These are phyloP conservation scores for Pimephales promelas DNA, from an alignment of 2,113 vertebrate genomes.

Conservation along the genomic window DNA sequence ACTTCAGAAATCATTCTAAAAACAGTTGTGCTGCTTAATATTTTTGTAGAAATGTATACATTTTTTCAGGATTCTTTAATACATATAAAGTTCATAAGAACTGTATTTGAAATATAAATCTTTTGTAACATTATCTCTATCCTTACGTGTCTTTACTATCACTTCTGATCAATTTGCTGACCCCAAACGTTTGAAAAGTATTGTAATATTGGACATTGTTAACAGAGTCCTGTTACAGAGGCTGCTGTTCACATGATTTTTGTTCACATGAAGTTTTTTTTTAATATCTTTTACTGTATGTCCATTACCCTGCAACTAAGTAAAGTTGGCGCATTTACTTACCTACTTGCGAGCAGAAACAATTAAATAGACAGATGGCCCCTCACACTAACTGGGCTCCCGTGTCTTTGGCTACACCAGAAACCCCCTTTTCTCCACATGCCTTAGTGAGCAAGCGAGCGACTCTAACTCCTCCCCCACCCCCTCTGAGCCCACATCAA, in stretches of 20 bases:
- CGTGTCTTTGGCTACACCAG: conserved; percentile 95
- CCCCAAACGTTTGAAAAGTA: not conserved
- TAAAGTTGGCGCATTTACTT: not conserved
- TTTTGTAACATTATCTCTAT: not conserved
- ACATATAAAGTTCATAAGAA: not conserved
- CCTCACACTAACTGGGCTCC: conserved; percentile 86
- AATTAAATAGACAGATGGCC: conserved; percentile 13
- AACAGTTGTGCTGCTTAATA: not conserved
- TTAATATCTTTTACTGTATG: not conserved
- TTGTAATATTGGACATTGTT: not conserved
- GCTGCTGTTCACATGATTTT: not conserved
- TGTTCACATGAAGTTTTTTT: not conserved
- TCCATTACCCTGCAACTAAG: not conserved
- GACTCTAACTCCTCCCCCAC: conserved; percentile 97
- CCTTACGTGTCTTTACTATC: not conserved
- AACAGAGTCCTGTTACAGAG: not conserved
- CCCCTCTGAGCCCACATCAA: conserved; percentile 92
- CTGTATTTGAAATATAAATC: too few species aligned
- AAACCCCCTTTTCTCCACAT: conserved; percentile 98
- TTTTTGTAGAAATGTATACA: not conserved
- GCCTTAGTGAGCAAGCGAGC: conserved; percentile 98
- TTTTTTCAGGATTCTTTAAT: not conserved
- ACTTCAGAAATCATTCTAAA: not conserved
- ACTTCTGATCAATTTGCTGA: not conserved
- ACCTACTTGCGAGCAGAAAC: conserved; percentile 13